Conservation (phyloP, 2,113 vertebrate genomes). For the Spea multiplicata region DNA sequence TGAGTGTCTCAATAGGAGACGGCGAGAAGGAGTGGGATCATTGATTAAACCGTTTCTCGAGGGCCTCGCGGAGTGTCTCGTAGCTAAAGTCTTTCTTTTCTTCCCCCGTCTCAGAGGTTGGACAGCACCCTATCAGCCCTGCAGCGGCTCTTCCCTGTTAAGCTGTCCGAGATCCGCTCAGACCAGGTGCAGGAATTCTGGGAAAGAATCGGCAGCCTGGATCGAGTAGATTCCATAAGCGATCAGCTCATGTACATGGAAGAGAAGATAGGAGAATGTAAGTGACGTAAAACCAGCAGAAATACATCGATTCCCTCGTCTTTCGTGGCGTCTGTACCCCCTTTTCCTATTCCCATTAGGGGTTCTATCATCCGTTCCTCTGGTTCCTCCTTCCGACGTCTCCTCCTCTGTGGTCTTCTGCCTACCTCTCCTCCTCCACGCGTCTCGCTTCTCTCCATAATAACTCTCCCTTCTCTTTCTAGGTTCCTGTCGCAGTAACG, state of each 20-base stretch:
- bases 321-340: too few relatives aligned
- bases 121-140: conserved; percentile 52
- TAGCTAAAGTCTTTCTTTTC: neutral
- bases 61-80: too few relatives aligned
- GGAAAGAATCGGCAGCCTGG: conserved; percentile 45
- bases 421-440: neutral
- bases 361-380: neutral
- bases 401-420: too few relatives aligned
- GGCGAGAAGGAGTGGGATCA: too few relatives aligned
- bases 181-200: conserved; percentile 57
- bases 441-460: too few relatives aligned
- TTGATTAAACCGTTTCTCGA: too few relatives aligned
- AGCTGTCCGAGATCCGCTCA: conserved; percentile 50
- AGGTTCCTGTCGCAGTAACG: conserved; percentile 37
- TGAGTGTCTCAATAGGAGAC: too few relatives aligned
- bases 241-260: conserved; percentile 63
- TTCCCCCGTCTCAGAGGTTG: conserved; percentile 49
- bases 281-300: conserved; percentile 37
- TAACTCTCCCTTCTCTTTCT: neutral
- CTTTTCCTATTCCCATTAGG: too few relatives aligned
- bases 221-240: conserved; percentile 61
- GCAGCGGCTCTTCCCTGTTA: conserved; percentile 51
- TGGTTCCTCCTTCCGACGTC: neutral
- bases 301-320: too few relatives aligned
- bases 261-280: conserved; percentile 59